Conservation (phyloP, 2,113 vertebrate genomes). For the Daboia siamensis region DNA sequence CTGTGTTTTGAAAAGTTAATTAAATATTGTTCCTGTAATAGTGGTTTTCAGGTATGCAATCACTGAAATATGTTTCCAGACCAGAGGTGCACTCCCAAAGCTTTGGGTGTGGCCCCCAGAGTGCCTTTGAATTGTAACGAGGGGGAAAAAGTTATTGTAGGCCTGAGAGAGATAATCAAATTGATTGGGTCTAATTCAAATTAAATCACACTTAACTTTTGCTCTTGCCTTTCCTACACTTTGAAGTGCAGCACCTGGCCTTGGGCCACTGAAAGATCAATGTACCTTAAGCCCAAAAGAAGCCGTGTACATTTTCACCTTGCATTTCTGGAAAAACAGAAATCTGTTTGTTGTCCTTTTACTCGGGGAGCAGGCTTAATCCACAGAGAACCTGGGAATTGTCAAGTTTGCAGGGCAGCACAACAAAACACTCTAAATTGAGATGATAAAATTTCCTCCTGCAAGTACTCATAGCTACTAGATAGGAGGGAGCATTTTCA, state of each 20-base stretch:
- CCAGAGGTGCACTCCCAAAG: background rate
- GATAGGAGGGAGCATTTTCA: background rate
- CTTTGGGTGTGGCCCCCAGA: background rate
- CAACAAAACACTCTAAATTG: background rate
- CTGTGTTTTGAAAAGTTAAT: background rate
- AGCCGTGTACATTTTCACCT: background rate
- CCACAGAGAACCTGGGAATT: background rate
- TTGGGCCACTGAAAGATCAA: background rate
- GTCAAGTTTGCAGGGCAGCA: background rate
- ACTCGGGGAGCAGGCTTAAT: background rate
- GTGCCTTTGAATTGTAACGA: background rate
- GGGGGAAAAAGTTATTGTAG: background rate
- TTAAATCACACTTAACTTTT: background rate
- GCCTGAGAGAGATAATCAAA: background rate
- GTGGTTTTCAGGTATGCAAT: background rate
- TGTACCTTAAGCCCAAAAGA: background rate
- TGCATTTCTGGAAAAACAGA: background rate
- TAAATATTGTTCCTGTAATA: background rate
- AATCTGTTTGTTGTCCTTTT: background rate
- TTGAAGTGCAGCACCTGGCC: background rate
- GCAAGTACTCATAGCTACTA: background rate
- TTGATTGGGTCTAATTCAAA: background rate
- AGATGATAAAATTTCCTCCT: background rate
- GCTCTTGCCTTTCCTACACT: background rate
- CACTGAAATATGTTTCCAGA: background rate